Evolutionary conservation across 1,140 invertebrate species (phyloP), one percentile per base, ranked within the genome.

Genomic region (Drosophila suzukii): DNA sequence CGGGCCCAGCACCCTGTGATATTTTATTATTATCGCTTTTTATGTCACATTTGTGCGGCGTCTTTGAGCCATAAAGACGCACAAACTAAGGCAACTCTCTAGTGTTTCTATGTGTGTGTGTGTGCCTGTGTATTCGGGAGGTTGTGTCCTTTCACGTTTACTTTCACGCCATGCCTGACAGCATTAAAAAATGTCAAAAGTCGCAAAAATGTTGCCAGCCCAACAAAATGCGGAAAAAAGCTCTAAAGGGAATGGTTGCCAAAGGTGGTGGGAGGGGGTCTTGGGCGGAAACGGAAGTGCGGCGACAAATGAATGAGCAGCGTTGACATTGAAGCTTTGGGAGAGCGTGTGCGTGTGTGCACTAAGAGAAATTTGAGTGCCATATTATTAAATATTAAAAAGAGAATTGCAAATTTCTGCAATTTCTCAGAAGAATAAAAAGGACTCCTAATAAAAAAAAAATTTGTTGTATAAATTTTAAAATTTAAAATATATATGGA

Each of bases 11-110:
- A 55, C 70, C 62, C 80, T 65, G 67, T 78, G 79, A 89, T 89
- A 89, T 89, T 89, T 89, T 89, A 89, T 89, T 89, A 89, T 89
- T 89, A 89, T 89, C 84, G 84, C 77, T 62, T 80, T 89, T 89
- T 84, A 89, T 89, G 84, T 89, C 84, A 89, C 84, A 89, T 89
- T 89, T 89, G 80, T 89, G 85, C 80, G 84, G 84, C 84, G 84
- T 89, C 84, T 89, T 75, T 84, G 76, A 73, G 80, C 50, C 84
- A 89, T 89, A 89, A 89, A 89, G 84, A 84, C 84, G 83, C 83
- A 89, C 80, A 89, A 89, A 89, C 84, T 89, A 89, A 89, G 86
- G 61, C 84, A 80, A 73, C 54, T 58, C 54, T 71, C 68, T 71
- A 54, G 20, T 60, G 54, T 15, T n/a, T 47, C 24, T 61, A 38